A percentile compares a stretch with the other conserved stretches of the same genome.
Evolutionary conservation across 2,797 vertebrate species (phyloP).

Genomic region (Rhodeus uyekii): DNA sequence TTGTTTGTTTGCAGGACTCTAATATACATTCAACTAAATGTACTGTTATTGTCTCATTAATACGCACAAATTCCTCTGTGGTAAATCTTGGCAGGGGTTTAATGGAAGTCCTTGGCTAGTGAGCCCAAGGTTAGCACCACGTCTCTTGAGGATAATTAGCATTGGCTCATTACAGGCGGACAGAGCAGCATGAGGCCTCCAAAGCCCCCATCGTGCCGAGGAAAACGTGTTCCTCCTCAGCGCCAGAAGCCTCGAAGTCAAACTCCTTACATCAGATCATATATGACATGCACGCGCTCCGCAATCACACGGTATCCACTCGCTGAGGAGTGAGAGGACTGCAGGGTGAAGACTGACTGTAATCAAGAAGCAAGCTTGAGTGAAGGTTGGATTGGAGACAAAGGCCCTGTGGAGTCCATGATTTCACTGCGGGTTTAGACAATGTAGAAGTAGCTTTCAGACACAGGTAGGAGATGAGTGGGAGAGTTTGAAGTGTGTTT

Average conservation of each 20-base stretch:
- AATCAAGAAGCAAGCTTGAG: constrained; percentile 32
- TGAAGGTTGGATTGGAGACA: constrained; percentile 29
- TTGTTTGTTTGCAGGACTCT: constrained; percentile 4
- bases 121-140: constrained; percentile 51
- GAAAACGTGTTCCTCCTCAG: constrained; percentile 30
- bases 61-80: constrained; percentile 47
- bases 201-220: not conserved
- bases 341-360: constrained; percentile 34
- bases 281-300: constrained; percentile 10
- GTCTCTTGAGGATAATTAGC: constrained; percentile 59
- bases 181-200: constrained; percentile 13
- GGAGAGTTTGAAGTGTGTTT: constrained; percentile 19
- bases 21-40: constrained; percentile 33
- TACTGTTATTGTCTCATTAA: constrained; percentile 58
- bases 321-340: constrained; percentile 17
- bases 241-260: not conserved
- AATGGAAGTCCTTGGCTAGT: constrained; percentile 58
- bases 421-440: constrained; percentile 41
- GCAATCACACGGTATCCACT: constrained; percentile 31
- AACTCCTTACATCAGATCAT: constrained; percentile 30
- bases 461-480: constrained; percentile 12
- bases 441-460: constrained; percentile 22
- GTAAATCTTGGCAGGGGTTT: constrained; percentile 48
- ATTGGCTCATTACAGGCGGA: constrained; percentile 55
- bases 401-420: constrained; percentile 32